Evolutionary conservation across 2,888 invertebrate species (phyloP), one percentile per base, ranked within the genome.

Genomic region (Ochropacha duplaris): DNA sequence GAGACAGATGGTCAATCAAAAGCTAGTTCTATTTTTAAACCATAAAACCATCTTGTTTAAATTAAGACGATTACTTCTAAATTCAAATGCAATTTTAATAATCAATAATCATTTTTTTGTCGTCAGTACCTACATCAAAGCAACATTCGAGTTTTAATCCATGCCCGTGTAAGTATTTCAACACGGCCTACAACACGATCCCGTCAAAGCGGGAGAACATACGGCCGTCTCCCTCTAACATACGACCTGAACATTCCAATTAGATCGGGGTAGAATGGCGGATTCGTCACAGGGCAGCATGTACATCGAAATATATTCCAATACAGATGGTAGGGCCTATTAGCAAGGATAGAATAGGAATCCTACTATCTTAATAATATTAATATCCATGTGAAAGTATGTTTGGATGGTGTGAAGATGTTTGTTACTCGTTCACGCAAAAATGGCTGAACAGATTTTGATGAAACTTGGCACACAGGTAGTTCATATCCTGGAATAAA

Each of bases 161-260:
- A 85, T 80, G 82, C 81, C 80, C 86, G 81, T 86, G 88, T 88
- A 87, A 86, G 87, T 86, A 88, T 90, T 90, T 90, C 87, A 88
- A 91, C 90, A 88, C 86, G 79, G 75, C 65, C 78, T 90, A 90
- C 87, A 88, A 91, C 90, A 88, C 85, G 79, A 76, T 66, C 78
- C 76, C 78, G 78, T 77, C 79, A 78, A 74, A 74, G 78, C 77
- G 79, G 77, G 74, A 68, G 68, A 60, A 63, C 66, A 64, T 71
- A 59, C 54, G 58, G 63, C 74, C 66, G 64, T 71, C 67, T 76
- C 73, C 58, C 55, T 66, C 73, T 54, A 55, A 49, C 71, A 54
- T 52, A 64, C 62, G 57, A 22, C n/a, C 16, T 52, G 55, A 52
- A 56, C 58, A 65, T 61, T 62, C 61, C 60, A 59, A 60, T 62